Percentiles rank a stretch among this genome's conserved stretches.
phyloP scores from a whole-genome alignment of 2,888 invertebrate species.

The Tenthredo livida region DNA sequence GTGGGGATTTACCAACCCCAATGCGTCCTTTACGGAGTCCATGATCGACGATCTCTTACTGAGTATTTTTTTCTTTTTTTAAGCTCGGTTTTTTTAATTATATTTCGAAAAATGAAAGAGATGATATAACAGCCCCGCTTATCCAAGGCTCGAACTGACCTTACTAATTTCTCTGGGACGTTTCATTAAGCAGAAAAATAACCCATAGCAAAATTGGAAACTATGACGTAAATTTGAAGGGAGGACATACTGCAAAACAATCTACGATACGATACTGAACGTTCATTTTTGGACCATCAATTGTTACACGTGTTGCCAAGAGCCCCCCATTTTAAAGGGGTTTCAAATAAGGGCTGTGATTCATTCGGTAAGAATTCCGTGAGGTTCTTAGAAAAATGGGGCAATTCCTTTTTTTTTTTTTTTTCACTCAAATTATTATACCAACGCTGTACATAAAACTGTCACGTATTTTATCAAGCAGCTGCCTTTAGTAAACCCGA shows the following conservation, averaged over 20 bases:
- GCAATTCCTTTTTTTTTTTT: background rate
- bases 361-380: background rate
- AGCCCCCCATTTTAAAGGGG: background rate
- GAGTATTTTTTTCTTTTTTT: too few species aligned
- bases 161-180: slow-evolving; percentile 15
- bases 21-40: slow-evolving; percentile 70
- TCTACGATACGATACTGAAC: slow-evolving; percentile 13
- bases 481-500: background rate
- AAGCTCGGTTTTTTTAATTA: too few species aligned
- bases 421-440: background rate
- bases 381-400: background rate
- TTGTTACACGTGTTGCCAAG: background rate
- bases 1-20: slow-evolving; percentile 71
- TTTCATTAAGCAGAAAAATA: slow-evolving; percentile 32
- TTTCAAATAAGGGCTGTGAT: background rate
- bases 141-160: background rate
- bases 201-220: slow-evolving; percentile 3
- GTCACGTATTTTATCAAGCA: too few species aligned
- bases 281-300: background rate
- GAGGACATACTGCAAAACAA: slow-evolving; percentile 48
- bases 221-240: slow-evolving; percentile 48
- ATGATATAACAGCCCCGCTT: background rate
- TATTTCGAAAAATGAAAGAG: background rate
- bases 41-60: slow-evolving; percentile 57
- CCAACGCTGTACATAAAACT: background rate